phyloP scores from a whole-genome alignment of 2,797 vertebrate genomes.

The Tapirus indicus region DNA sequence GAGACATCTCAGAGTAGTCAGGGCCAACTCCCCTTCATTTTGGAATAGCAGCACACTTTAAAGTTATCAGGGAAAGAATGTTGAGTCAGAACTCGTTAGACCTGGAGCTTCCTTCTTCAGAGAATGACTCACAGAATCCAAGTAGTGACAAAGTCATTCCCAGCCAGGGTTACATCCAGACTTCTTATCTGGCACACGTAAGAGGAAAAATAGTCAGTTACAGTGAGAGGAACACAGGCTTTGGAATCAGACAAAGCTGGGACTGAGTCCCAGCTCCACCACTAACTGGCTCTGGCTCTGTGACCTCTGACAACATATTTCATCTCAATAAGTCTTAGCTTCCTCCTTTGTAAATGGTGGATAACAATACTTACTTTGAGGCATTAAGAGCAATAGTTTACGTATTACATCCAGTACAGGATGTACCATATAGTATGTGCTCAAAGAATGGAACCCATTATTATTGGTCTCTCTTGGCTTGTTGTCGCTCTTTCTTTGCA shows the following conservation, averaged over 20 bases:
- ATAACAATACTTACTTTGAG: not conserved
- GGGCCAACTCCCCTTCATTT: not conserved
- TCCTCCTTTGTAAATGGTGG: not conserved
- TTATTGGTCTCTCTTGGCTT: not conserved
- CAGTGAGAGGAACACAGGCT: not conserved
- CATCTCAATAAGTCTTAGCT: not conserved
- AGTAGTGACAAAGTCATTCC: constrained; percentile 39
- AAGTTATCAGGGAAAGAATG: constrained; percentile 56
- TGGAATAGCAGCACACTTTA: not conserved
- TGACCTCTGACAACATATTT: not conserved
- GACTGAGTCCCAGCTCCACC: not conserved
- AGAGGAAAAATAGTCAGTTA: constrained; percentile 53
- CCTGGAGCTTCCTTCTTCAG: constrained; percentile 44
- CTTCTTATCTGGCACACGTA: constrained; percentile 38
- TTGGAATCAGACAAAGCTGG: not conserved
- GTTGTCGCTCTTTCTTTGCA: not conserved
- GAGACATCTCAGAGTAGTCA: constrained; percentile 14
- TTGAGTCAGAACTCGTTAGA: constrained; percentile 51
- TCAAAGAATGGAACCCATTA: not conserved
- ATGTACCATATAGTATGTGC: fast-evolving
- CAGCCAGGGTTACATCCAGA: not conserved
- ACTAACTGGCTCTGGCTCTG: not conserved
- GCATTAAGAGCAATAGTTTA: not conserved
- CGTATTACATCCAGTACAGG: not conserved
- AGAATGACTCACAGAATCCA: constrained; percentile 69